phyloP scores from a whole-genome alignment of 92 coral and sea anemone genomes.

The Palythoa caribaeorum region DNA sequence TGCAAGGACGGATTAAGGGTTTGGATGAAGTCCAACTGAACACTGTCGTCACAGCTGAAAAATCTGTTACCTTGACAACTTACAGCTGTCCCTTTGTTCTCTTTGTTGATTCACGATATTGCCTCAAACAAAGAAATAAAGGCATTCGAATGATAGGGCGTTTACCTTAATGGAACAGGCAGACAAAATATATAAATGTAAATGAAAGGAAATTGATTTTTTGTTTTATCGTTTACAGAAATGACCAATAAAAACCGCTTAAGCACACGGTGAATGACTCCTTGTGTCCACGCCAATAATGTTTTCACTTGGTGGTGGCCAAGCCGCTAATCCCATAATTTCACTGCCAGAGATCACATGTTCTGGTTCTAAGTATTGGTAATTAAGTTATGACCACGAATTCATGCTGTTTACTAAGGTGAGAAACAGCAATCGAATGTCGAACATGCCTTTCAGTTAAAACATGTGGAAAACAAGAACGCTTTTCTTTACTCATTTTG shows the following conservation, averaged over 20 bases:
- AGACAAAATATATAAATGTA: slow-evolving; percentile 77
- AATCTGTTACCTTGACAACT: slow-evolving; percentile 8
- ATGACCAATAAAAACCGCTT: slow-evolving; percentile 63
- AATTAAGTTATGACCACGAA: slow-evolving; percentile 56
- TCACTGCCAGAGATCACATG: slow-evolving; percentile 73
- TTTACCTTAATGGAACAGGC: slow-evolving; percentile 70
- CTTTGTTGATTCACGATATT: slow-evolving; percentile 35
- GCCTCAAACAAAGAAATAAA: slow-evolving; percentile 36
- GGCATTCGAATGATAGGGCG: slow-evolving; percentile 53
- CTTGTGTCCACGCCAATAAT: slow-evolving; percentile 6
- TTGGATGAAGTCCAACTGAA: not conserved
- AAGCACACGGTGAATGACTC: slow-evolving; percentile 9
- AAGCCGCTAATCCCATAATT: slow-evolving; percentile 87
- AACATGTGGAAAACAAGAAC: slow-evolving; percentile 48
- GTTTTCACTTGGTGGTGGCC: slow-evolving; percentile 22
- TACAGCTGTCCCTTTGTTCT: slow-evolving; percentile 28
- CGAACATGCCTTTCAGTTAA: slow-evolving; percentile 45
- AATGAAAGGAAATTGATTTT: slow-evolving; percentile 77
- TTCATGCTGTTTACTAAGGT: slow-evolving; percentile 66
- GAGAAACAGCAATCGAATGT: slow-evolving; percentile 54
- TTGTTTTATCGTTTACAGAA: slow-evolving; percentile 67
- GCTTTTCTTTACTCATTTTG: slow-evolving; percentile 47
- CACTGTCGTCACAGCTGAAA: slow-evolving; percentile 20
- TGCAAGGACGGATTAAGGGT: not conserved
- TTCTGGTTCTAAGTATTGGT: slow-evolving; percentile 54